These are phyloP conservation scores for Scelioninae gen. 2 DNA, from an alignment of 2,888 invertebrate genomes.

Conservation along the genomic window DNA sequence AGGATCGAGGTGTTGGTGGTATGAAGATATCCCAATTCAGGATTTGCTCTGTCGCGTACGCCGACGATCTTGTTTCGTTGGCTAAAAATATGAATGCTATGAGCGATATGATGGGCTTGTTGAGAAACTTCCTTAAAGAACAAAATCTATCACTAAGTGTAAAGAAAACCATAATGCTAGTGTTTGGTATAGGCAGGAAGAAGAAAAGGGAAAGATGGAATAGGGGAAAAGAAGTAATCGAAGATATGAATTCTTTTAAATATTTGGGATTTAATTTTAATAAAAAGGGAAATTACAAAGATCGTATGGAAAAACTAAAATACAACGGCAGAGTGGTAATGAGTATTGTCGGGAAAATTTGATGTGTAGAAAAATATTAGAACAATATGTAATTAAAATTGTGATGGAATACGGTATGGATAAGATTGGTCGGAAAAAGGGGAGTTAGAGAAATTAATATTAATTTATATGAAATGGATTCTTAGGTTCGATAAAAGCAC, in stretches of 20 bases:
- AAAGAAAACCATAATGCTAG: neutral
- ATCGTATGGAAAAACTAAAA: neutral
- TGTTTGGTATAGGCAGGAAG: neutral
- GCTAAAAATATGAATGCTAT: neutral
- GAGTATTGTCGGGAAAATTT: neutral
- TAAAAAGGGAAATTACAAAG: neutral
- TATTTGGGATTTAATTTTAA: constrained; percentile 1
- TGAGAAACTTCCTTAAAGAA: neutral
- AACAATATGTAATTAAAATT: neutral
- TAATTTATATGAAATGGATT: constrained; percentile 11
- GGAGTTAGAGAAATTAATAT: neutral
- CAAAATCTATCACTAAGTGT: neutral
- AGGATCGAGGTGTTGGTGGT: neutral
- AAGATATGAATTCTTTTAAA: neutral
- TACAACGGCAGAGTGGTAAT: neutral
- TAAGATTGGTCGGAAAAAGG: neutral
- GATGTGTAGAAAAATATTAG: constrained; percentile 7
- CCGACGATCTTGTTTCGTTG: constrained; percentile 1
- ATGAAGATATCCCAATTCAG: no score
- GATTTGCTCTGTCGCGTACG: neutral
- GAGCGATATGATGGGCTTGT: neutral
- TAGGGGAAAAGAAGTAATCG: neutral
- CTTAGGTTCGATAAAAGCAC: neutral
- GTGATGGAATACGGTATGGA: constrained; percentile 2
- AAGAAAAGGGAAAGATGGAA: neutral